A percentile compares a stretch with the other conserved stretches of the same genome.
Conservation (phyloP, 2,888 invertebrate genomes). For the Digitonthophagus gazella region DNA sequence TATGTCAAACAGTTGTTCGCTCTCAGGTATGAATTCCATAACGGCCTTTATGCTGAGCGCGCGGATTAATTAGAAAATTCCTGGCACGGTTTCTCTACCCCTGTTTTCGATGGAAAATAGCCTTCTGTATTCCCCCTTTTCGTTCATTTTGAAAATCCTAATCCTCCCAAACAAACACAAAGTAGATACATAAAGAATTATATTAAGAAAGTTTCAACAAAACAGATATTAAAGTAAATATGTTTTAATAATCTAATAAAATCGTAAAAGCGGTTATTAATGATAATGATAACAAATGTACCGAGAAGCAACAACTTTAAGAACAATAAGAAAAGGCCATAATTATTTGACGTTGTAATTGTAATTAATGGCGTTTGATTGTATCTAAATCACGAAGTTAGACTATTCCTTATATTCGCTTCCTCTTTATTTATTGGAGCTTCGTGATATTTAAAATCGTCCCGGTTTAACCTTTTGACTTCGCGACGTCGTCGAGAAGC, state of each 20-base stretch:
- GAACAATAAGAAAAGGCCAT: background rate
- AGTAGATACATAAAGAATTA: no score
- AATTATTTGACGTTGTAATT: background rate
- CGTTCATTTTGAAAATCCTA: background rate
- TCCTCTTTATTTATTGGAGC: background rate
- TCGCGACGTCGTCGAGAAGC: background rate
- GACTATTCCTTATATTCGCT: background rate
- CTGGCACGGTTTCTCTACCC: slow-evolving; percentile 30
- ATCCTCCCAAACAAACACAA: background rate
- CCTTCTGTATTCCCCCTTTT: background rate
- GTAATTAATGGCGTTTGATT: background rate
- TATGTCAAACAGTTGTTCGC: slow-evolving; percentile 50
- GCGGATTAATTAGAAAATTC: slow-evolving; percentile 49
- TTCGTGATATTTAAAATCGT: background rate
- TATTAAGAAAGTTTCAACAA: background rate
- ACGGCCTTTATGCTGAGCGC: slow-evolving; percentile 44
- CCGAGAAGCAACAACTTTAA: background rate
- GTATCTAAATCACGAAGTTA: background rate
- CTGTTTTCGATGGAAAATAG: slow-evolving; percentile 10
- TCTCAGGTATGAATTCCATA: slow-evolving; percentile 50
- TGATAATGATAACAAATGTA: background rate
- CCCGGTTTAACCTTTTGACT: background rate
- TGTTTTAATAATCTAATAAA: background rate
- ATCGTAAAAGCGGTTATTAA: background rate
- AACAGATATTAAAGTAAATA: background rate